Evolutionary conservation across 2,888 invertebrate species (phyloP).

Genomic region (Harpagoxenus sublaevis): DNA sequence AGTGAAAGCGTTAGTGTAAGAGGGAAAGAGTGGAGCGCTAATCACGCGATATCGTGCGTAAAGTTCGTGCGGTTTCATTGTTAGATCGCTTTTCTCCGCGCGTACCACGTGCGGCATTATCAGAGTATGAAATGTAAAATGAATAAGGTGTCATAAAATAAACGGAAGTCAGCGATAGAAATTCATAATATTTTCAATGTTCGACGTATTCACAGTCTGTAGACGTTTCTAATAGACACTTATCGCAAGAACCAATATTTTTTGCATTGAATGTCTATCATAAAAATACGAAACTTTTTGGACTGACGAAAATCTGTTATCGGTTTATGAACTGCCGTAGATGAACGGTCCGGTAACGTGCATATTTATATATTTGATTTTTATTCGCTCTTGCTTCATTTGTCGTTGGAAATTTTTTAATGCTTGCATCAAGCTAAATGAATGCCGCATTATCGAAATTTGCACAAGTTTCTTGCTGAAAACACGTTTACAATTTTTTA

Average conservation of each 20-base stretch:
- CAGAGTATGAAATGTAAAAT: conserved; percentile 15
- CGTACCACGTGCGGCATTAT: neutral
- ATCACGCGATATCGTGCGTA: conserved; percentile 57
- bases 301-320: conserved; percentile 17
- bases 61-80: conserved; percentile 43
- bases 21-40: conserved; percentile 47
- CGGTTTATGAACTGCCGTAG: conserved; percentile 11
- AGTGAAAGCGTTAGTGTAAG: conserved; percentile 59
- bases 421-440: conserved; percentile 14
- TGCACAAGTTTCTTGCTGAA: neutral
- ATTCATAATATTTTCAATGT: neutral
- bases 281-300: conserved; percentile 13
- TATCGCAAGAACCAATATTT: neutral
- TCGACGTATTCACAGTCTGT: neutral
- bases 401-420: conserved; percentile 31
- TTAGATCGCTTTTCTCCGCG: conserved; percentile 23
- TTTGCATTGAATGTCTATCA: neutral
- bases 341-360: conserved; percentile 8
- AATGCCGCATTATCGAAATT: conserved; percentile 22
- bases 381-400: conserved; percentile 19
- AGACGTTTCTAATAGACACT: neutral
- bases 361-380: conserved; percentile 43
- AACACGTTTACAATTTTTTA: conserved; percentile 11
- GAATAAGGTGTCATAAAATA: conserved; percentile 9
- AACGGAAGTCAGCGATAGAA: neutral